phyloP scores from a whole-genome alignment of 1,140 invertebrate species.

The Trichoplusia ni region DNA sequence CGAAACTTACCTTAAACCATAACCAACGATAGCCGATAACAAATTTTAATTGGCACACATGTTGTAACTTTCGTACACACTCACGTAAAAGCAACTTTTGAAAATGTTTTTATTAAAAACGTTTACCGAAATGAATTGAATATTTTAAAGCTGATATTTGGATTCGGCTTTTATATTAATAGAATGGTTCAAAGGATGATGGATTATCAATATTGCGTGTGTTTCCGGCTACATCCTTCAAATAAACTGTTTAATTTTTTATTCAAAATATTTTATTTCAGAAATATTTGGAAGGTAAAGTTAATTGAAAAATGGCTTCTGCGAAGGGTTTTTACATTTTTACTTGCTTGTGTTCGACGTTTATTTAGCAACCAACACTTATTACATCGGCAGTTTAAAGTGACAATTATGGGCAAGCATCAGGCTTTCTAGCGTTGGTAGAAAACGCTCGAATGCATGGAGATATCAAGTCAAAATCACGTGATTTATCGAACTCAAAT shows the following conservation, averaged over 20 bases:
- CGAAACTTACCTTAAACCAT: neutral
- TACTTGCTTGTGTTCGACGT: too few species aligned
- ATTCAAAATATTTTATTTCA: too few species aligned
- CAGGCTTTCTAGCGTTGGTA: too few species aligned
- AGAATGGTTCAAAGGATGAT: neutral
- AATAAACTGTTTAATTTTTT: neutral
- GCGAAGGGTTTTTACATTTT: too few species aligned
- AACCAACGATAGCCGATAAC: neutral
- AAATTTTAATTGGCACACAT: neutral
- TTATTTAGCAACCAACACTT: too few species aligned
- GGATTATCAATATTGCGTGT: neutral
- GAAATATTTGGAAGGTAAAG: too few species aligned
- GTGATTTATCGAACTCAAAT: too few species aligned
- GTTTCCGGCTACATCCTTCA: neutral
- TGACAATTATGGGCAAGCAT: too few species aligned
- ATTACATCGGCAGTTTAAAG: too few species aligned
- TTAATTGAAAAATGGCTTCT: too few species aligned
- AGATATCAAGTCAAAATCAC: too few species aligned
- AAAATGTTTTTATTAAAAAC: constrained; percentile 9
- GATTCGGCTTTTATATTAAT: neutral
- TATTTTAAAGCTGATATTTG: neutral
- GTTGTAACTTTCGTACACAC: neutral
- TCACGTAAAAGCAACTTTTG: neutral
- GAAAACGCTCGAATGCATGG: too few species aligned
- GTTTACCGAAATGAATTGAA: constrained; percentile 1